A percentile compares a stretch with the other conserved stretches of the same genome.
Conservation (phyloP, 2,113 vertebrate species). For the Ophiodon elongatus region DNA sequence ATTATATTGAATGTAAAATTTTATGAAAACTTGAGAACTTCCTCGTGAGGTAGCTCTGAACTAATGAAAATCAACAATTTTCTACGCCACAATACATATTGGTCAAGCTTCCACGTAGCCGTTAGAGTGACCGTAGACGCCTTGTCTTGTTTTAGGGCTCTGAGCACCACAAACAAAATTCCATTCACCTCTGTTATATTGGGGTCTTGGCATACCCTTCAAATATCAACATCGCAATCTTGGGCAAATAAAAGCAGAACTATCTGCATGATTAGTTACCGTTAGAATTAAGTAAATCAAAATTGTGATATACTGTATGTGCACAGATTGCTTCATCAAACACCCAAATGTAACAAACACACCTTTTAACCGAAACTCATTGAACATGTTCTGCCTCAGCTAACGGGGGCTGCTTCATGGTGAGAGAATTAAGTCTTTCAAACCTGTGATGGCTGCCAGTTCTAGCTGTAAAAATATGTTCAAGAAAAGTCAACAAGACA, state of each 20-base stretch:
- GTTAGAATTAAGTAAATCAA: background rate
- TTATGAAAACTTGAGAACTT: background rate
- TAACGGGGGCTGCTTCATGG: conserved; percentile 6
- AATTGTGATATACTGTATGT: background rate
- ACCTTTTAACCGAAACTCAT: conserved; percentile 13
- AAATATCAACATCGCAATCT: background rate
- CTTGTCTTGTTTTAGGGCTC: background rate
- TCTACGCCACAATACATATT: background rate
- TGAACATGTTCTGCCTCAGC: conserved; percentile 10
- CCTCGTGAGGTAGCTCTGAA: background rate
- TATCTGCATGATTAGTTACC: background rate
- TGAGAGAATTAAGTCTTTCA: conserved; percentile 19
- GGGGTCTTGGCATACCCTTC: background rate
- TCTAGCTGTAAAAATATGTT: conserved; percentile 46
- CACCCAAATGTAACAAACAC: conserved; percentile 16
- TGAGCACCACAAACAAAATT: background rate
- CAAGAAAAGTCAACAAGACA: conserved; percentile 40
- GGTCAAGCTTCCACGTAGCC: background rate
- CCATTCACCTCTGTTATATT: background rate
- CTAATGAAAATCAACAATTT: background rate
- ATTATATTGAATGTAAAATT: background rate
- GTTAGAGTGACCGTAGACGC: background rate
- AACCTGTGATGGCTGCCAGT: conserved; percentile 10
- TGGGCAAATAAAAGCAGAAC: background rate
- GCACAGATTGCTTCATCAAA: conserved; percentile 9